Conservation (phyloP, 1,140 invertebrate species). For the Zaprionus taronus region DNA sequence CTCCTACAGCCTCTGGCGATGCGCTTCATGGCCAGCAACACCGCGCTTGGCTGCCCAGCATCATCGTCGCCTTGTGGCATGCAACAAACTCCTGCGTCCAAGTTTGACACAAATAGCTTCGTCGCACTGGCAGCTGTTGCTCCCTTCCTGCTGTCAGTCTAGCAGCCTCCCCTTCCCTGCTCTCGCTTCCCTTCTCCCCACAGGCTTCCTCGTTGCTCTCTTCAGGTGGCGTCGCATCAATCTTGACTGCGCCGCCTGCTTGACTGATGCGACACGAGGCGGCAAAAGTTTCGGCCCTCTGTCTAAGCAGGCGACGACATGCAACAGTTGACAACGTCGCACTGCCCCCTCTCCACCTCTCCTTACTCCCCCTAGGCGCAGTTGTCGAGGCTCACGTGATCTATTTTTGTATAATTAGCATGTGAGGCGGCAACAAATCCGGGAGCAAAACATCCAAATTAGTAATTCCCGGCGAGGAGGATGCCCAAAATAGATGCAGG, state of each 20-base stretch:
- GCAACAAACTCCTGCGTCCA: slow-evolving; percentile 19
- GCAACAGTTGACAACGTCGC: slow-evolving; percentile 68
- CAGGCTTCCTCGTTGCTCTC: not conserved
- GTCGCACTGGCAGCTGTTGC: slow-evolving; percentile 39
- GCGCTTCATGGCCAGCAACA: slow-evolving; percentile 40
- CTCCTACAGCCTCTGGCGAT: not conserved
- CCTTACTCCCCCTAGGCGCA: not conserved
- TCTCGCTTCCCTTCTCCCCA: not conserved
- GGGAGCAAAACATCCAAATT: slow-evolving; percentile 60
- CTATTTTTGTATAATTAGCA: slow-evolving; percentile 79
- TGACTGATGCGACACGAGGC: slow-evolving; percentile 53
- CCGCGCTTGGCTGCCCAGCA: slow-evolving; percentile 40
- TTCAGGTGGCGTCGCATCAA: slow-evolving; percentile 67
- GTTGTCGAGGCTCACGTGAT: slow-evolving; percentile 40
- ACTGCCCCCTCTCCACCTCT: no score
- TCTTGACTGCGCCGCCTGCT: slow-evolving; percentile 53
- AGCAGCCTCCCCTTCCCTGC: not conserved
- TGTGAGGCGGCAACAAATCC: slow-evolving; percentile 61
- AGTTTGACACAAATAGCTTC: slow-evolving; percentile 45
- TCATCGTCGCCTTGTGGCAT: slow-evolving; percentile 28
- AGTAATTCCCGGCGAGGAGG: slow-evolving; percentile 44
- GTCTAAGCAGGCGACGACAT: slow-evolving; percentile 71
- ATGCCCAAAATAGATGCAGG: slow-evolving; percentile 35
- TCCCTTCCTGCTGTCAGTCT: slow-evolving; percentile 37
- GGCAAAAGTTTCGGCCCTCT: slow-evolving; percentile 40